Evolutionary conservation across 1,140 invertebrate species (phyloP), one percentile per base, ranked within the genome.

Genomic region (Rhopalosiphum padi): DNA sequence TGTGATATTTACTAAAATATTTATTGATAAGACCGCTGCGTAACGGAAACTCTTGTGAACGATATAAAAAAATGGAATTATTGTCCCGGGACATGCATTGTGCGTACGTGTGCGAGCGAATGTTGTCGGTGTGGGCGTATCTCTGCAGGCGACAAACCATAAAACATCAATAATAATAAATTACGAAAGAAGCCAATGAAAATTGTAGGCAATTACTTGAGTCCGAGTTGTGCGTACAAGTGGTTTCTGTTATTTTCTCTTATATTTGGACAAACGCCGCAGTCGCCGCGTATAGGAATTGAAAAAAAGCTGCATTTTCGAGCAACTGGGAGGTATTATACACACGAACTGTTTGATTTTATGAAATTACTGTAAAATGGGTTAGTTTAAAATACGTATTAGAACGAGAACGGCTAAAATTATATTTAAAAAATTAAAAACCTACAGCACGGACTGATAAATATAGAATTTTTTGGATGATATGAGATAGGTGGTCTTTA

Each of bases 21-120:
- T 68, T 77, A 77, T 77, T 77, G 60, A 77, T 77, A 77, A 77
- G 30, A 77, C 60, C 30, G 30, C 15, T 0, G n/a, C 4, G 37
- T 53, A 89, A 89, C 48, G 48, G 51, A 35, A 15, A 37, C 25
- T 37, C 35, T 89, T 23, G 88, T 41, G 51, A 53, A 35, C 88
- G 88, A 89, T 89, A 89, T 41, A 48, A 41, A 89, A 89, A 89
- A 89, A 89, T 35, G 11, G 51, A 89, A 89, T 89, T 87, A 46
- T 87, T 55, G 48, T 89, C 51, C 22, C 35, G 43, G 5, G 8
- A 55, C 88, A 53, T 77, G 60, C 21, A 53, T 35, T 25, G 35
- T 55, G 23, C 22, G n/a, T 53, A 35, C 22, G 48, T 53, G 51
- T 55, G 51, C 11, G 22, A 37, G 88, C 35, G 35, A 35, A 35